phyloP scores from a whole-genome alignment of 2,888 invertebrate genomes.

The Willowsia nigromaculata region DNA sequence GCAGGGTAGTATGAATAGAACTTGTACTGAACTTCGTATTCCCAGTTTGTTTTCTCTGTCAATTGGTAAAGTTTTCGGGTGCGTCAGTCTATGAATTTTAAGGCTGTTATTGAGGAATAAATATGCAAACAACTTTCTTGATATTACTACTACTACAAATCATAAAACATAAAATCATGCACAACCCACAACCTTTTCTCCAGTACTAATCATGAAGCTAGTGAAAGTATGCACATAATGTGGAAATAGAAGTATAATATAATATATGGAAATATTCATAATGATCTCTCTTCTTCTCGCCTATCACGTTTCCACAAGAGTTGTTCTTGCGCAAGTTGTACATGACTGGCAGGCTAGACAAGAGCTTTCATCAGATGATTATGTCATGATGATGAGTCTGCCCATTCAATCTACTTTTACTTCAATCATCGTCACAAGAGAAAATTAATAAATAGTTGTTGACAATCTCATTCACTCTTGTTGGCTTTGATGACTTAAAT shows the following conservation, averaged over 20 bases:
- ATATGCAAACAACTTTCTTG: not conserved
- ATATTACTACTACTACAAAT: no score
- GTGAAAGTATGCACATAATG: not conserved
- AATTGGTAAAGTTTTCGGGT: not conserved
- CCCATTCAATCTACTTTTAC: conserved; percentile 17
- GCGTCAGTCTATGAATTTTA: not conserved
- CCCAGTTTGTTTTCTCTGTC: not conserved
- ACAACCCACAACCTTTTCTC: not conserved
- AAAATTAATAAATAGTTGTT: conserved; percentile 56
- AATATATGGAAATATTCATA: not conserved
- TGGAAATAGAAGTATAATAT: not conserved
- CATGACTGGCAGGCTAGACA: not conserved
- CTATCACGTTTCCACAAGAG: conserved; percentile 20
- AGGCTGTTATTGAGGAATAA: not conserved
- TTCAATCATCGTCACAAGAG: conserved; percentile 1
- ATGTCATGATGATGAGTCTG: conserved; percentile 30
- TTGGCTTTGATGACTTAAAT: conserved; percentile 13
- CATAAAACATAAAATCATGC: not conserved
- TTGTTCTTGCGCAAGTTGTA: not conserved
- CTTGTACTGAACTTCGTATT: not conserved
- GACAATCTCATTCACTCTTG: conserved; percentile 21
- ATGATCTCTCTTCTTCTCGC: not conserved
- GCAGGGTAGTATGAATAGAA: not conserved
- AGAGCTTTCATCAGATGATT: conserved; percentile 29
- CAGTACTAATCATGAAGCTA: not conserved